These are phyloP conservation scores for Epinephelus cyanopodus DNA, from an alignment of 2,113 vertebrate genomes.

Conservation along the genomic window DNA sequence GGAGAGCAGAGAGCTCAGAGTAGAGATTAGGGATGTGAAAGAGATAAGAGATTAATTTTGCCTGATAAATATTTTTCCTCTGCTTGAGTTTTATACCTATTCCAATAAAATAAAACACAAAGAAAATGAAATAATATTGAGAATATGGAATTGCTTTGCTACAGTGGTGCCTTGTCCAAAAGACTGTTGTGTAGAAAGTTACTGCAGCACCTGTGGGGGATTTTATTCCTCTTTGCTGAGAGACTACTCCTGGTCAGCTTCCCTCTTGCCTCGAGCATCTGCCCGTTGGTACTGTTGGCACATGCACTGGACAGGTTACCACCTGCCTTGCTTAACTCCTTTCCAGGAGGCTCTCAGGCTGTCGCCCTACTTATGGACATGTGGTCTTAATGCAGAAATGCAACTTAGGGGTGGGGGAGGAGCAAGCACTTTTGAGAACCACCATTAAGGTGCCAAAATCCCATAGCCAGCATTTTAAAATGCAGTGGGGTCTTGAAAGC, in stretches of 20 bases:
- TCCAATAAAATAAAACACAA: slow-evolving; percentile 21
- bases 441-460: slow-evolving; percentile 16
- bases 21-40: slow-evolving; percentile 3
- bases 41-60: slow-evolving; percentile 27
- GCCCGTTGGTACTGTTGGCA: slow-evolving; percentile 6
- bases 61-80: slow-evolving; percentile 7
- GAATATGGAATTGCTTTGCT: neutral
- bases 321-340: slow-evolving; percentile 17
- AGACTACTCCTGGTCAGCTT: slow-evolving; percentile 12
- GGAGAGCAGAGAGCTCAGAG: slow-evolving; percentile 15
- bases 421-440: slow-evolving; percentile 23
- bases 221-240: neutral
- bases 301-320: slow-evolving; percentile 10
- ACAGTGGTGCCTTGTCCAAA: neutral
- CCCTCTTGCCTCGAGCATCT: slow-evolving; percentile 17
- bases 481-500: neutral
- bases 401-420: slow-evolving; percentile 7
- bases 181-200: neutral
- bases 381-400: slow-evolving; percentile 21
- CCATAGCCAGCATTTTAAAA: slow-evolving; percentile 23
- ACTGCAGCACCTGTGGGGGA: neutral
- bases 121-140: neutral
- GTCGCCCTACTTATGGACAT: neutral
- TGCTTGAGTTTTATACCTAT: slow-evolving; percentile 14
- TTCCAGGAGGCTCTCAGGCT: slow-evolving; percentile 22